Evolutionary conservation across 2,113 vertebrate species (phyloP).

Genomic region (Cyanoramphus novaezelandiae): DNA sequence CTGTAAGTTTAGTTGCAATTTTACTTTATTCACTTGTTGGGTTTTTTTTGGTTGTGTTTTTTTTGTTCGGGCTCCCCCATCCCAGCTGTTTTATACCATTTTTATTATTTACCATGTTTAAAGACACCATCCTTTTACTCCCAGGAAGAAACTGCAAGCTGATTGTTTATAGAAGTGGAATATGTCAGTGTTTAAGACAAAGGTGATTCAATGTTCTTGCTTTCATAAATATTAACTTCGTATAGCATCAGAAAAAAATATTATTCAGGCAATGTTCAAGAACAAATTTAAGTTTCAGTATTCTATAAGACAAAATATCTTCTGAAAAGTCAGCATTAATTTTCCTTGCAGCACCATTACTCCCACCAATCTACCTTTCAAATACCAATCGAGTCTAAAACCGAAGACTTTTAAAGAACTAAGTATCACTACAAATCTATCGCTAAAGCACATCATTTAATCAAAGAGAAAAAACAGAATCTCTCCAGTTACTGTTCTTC

Average conservation of each 20-base stretch:
- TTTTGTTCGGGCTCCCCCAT: background rate
- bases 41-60: background rate
- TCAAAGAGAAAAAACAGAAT: background rate
- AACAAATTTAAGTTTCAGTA: background rate
- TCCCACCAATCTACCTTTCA: background rate
- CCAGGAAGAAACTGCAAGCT: background rate
- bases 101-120: background rate
- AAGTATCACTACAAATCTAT: background rate
- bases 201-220: background rate
- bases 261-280: background rate
- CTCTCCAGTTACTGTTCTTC: background rate
- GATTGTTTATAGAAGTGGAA: background rate
- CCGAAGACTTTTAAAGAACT: background rate
- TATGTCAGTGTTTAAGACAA: background rate
- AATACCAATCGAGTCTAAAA: background rate
- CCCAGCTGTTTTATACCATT: background rate
- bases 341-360: background rate
- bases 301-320: background rate
- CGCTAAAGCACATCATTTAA: background rate
- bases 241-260: background rate
- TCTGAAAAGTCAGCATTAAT: background rate
- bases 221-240: background rate
- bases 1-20: background rate
- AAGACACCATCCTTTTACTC: background rate
- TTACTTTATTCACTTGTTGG: background rate